A percentile compares a stretch with the other conserved stretches of the same genome.
Evolutionary conservation across 1,140 invertebrate species (phyloP).

Genomic region (Popillia japonica): DNA sequence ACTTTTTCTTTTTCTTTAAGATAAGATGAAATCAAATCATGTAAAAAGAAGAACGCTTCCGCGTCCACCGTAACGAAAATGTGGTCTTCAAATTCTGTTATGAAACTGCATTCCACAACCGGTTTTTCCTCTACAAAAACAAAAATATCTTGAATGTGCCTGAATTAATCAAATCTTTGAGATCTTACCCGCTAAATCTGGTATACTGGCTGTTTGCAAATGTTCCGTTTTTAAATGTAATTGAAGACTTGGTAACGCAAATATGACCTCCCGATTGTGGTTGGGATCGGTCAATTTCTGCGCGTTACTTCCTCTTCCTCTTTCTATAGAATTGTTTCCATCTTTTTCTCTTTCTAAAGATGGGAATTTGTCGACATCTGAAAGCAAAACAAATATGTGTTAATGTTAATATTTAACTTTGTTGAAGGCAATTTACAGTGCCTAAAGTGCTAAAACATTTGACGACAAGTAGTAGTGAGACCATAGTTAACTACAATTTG

Average conservation of each 20-base stretch:
- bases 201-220: conserved; percentile 75
- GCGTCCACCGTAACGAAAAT: conserved; percentile 98
- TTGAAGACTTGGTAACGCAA: conserved; percentile 91
- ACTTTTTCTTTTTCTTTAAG: conserved; percentile 90
- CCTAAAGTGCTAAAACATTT: too few relatives aligned
- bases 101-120: conserved; percentile 93
- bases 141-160: neutral
- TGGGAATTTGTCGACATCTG: conserved; percentile 90
- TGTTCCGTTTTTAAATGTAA: conserved; percentile 94
- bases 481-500: too few relatives aligned
- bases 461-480: too few relatives aligned
- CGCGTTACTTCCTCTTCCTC: conserved; percentile 59
- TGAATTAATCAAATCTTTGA: neutral
- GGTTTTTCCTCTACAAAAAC: conserved; percentile 74
- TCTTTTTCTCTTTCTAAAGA: conserved; percentile 79
- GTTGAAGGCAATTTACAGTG: too few relatives aligned
- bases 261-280: conserved; percentile 94
- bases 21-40: conserved; percentile 96
- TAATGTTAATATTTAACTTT: too few relatives aligned
- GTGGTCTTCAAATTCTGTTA: conserved; percentile 98
- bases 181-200: conserved; percentile 70
- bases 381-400: neutral
- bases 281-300: conserved; percentile 78
- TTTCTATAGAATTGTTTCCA: conserved; percentile 64
- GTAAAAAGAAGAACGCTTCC: conserved; percentile 96